phyloP scores from a whole-genome alignment of 2,888 invertebrate species.

The Agonopterix heracliana region DNA sequence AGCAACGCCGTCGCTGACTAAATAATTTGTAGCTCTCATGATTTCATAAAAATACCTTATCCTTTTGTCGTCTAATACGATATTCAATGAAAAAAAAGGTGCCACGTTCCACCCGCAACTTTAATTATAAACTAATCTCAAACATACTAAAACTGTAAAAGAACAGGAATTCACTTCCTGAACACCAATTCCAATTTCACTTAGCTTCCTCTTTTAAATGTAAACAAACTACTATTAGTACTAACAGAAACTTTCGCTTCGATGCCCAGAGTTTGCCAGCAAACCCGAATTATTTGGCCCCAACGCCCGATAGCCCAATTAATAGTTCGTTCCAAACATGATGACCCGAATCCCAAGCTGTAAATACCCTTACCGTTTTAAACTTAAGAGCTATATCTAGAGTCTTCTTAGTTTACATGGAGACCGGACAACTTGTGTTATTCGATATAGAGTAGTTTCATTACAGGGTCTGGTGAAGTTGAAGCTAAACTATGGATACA shows the following conservation, averaged over 20 bases:
- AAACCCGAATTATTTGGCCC: conserved; percentile 3
- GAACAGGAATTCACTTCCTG: neutral
- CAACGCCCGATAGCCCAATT: conserved; percentile 4
- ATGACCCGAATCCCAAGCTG: too few species aligned
- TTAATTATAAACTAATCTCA: neutral
- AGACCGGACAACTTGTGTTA: neutral
- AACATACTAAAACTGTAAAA: neutral
- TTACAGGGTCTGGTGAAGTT: neutral
- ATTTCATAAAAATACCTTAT: too few species aligned
- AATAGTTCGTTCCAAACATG: conserved; percentile 2
- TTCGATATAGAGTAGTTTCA: conserved; percentile 1
- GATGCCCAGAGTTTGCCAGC: conserved; percentile 1
- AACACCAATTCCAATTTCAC: neutral
- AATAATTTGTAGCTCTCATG: too few species aligned
- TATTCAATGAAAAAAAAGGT: too few species aligned
- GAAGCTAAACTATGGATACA: too few species aligned
- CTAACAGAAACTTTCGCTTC: conserved; percentile 8
- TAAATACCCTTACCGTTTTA: too few species aligned
- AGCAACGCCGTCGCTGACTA: too few species aligned
- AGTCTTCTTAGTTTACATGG: too few species aligned
- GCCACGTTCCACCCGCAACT: too few species aligned
- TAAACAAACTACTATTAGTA: conserved; percentile 2
- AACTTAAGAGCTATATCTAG: too few species aligned
- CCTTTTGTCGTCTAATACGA: too few species aligned
- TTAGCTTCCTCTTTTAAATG: conserved; percentile 1